Percentiles rank a stretch among this genome's conserved stretches.
Conservation (phyloP, 2,797 vertebrate species). For the Acipenser ruthenus region DNA sequence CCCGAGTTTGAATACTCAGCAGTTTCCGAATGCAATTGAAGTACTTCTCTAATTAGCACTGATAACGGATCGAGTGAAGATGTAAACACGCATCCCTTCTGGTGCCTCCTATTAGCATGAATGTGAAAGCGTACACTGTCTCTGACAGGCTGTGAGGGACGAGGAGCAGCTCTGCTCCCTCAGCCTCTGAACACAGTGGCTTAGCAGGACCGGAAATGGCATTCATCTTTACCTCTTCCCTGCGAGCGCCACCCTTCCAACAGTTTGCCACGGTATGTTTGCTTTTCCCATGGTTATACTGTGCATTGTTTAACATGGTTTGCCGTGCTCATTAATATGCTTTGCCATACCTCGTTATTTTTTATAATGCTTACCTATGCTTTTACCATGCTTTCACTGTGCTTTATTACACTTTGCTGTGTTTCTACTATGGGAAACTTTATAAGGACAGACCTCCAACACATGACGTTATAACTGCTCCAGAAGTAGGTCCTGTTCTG, state of each 20-base stretch:
- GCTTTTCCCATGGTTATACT: neutral
- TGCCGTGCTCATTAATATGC: too few relatives aligned
- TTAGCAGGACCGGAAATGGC: too few relatives aligned
- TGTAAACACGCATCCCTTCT: constrained; percentile 37
- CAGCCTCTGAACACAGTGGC: constrained; percentile 12
- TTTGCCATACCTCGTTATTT: too few relatives aligned
- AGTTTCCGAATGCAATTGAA: constrained; percentile 65
- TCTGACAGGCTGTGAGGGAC: constrained; percentile 34
- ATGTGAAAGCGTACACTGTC: constrained; percentile 44
- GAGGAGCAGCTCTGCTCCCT: constrained; percentile 28
- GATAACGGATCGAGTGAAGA: constrained; percentile 62
- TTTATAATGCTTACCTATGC: too few relatives aligned
- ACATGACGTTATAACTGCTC: too few relatives aligned
- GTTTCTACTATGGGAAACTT: too few relatives aligned
- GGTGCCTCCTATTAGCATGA: constrained; percentile 60
- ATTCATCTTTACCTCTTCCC: constrained; percentile 22
- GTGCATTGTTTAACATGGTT: too few relatives aligned
- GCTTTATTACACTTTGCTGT: too few relatives aligned
- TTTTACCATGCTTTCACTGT: too few relatives aligned
- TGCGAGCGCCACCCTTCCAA: constrained; percentile 16
- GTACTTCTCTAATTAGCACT: constrained; percentile 74
- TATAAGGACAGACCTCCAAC: too few relatives aligned
- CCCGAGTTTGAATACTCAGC: constrained; percentile 67
- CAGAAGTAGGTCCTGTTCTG: too few relatives aligned
- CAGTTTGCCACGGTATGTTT: too few relatives aligned